Conservation (phyloP, 2,797 vertebrate species). For the Pyrrhura leucotis region DNA sequence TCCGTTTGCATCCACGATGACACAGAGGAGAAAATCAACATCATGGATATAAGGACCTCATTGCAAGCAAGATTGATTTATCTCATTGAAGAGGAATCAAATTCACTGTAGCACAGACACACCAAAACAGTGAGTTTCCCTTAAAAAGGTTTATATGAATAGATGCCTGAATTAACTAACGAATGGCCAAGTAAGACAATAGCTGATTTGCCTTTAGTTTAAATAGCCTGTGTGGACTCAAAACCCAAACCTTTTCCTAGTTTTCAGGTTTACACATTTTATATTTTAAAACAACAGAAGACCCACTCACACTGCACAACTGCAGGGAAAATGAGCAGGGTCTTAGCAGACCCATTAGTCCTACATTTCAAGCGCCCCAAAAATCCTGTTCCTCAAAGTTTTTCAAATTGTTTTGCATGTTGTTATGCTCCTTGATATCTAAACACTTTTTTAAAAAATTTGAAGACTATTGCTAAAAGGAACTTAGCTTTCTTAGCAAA, state of each 20-base stretch:
- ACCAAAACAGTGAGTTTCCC: background rate
- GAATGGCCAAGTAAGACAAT: background rate
- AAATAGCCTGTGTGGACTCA: background rate
- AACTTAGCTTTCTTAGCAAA: background rate
- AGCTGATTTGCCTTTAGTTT: background rate
- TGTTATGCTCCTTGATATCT: background rate
- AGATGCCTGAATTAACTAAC: accelerated
- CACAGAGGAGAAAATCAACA: background rate
- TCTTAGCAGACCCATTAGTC: background rate
- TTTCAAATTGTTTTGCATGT: background rate
- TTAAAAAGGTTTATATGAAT: background rate
- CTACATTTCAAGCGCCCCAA: background rate
- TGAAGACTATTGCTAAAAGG: background rate
- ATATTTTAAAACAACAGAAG: background rate
- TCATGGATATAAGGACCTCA: accelerated
- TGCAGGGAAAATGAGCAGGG: background rate
- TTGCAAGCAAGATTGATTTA: accelerated
- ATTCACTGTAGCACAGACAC: background rate
- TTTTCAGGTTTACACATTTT: background rate
- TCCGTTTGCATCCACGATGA: background rate
- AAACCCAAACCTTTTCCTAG: background rate
- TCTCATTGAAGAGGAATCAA: background rate
- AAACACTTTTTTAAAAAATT: background rate
- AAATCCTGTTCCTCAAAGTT: background rate
- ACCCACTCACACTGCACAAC: accelerated